Evolutionary conservation across 35 echinoderm and acorn worm species (phyloP), one percentile per base, ranked within the genome.

Genomic region (Stichopus chloronotus): DNA sequence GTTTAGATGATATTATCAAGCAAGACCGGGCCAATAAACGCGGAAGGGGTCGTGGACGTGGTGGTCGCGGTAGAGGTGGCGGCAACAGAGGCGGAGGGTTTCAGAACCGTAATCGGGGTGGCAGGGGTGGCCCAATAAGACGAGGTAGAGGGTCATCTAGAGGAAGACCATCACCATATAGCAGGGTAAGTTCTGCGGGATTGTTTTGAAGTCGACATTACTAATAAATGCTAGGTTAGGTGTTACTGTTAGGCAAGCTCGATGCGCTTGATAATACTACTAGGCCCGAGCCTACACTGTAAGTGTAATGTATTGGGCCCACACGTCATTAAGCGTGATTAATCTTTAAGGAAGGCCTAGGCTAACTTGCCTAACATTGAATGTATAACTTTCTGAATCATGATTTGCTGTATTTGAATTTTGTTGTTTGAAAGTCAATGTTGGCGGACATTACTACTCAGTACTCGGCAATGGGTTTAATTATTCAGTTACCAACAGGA

Each of bases 1-100:
- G 88, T 91, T 91, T 91, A 57, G 88, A 91, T 60, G 88, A 91
- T 55, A 91, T 91, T 74, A 91, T 91, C 61, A 91, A 91, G 88
- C 88, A 91, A 77, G 43, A 72, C 8, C 76, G 88, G 58, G 85
- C 57, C 22, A 10, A 13, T 9, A 91, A 78, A 78, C 25, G 88
- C 63, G 65, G 88, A 57, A 78, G 88, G 69, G 88, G 88, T 77
- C 63, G 85, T 63, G 85, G 88, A 72, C 52, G 88, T 25, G 65
- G 88, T 77, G 43, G 68, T 55, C 65, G 88, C 53, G 88, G 65
- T 19, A 53, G 88, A 72, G 65, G 88, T 57, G 88, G 88, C 14
- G 88, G 63, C 5, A 78, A 78, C 59, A 63, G 88, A 78, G 88
- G 88, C 9, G 20, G 63, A 56, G 88, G 88, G 5, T 91, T 91